phyloP scores from a whole-genome alignment of 2,797 vertebrate species.

The Scolopax bukidnonensis region DNA sequence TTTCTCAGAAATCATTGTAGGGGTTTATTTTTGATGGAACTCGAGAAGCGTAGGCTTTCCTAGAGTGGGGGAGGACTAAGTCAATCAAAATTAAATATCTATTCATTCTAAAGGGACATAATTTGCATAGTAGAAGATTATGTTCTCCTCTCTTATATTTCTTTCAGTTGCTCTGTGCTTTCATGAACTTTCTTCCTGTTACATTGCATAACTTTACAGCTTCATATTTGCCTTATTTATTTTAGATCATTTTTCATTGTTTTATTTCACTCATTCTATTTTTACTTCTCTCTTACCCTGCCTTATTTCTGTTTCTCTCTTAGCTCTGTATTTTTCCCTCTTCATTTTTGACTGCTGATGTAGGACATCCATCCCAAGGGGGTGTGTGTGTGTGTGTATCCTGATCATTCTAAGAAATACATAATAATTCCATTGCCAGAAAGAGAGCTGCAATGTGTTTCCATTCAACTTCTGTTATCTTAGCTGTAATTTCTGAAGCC shows the following conservation, averaged over 20 bases:
- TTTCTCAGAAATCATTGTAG: neutral
- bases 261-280: neutral
- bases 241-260: neutral
- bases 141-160: neutral
- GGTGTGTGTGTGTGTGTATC: neutral
- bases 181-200: neutral
- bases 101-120: conserved; percentile 11
- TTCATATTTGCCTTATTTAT: neutral
- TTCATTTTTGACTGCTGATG: neutral
- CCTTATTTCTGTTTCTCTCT: neutral
- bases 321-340: neutral
- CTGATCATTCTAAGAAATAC: neutral
- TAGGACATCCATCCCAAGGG: neutral
- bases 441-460: neutral
- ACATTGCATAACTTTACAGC: neutral
- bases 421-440: neutral
- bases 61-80: conserved; percentile 9
- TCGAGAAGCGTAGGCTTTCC: conserved; percentile 10
- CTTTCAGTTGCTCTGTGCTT: neutral
- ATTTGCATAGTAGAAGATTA: conserved; percentile 16
- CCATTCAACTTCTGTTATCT: neutral
- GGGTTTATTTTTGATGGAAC: neutral
- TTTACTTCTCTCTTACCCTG: neutral
- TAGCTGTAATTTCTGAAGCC: neutral
- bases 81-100: conserved; percentile 51